phyloP scores from a whole-genome alignment of 2,888 invertebrate species.

The Eupithecia subumbrata region DNA sequence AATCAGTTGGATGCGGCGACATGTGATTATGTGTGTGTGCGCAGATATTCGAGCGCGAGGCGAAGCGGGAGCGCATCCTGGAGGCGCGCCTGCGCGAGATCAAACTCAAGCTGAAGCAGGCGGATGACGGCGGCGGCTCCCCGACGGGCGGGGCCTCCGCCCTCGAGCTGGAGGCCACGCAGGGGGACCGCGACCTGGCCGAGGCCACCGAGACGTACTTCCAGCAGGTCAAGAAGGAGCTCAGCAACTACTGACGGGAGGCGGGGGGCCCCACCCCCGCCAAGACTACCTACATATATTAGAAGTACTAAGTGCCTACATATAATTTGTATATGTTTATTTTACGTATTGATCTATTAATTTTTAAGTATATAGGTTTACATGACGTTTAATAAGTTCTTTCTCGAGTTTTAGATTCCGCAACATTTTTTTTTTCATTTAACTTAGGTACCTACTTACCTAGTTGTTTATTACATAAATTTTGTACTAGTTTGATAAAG shows the following conservation, averaged over 20 bases:
- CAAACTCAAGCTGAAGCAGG: slow-evolving; percentile 74
- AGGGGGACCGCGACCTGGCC: slow-evolving; percentile 64
- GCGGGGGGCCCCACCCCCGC: too few species aligned
- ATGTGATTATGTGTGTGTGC: neutral
- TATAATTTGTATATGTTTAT: neutral
- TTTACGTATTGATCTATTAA: neutral
- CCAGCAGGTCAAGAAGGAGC: slow-evolving; percentile 57
- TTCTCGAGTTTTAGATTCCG: neutral
- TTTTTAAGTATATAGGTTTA: neutral
- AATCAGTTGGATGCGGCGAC: too few species aligned
- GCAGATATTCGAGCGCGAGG: slow-evolving; percentile 94
- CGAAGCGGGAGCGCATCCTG: slow-evolving; percentile 93
- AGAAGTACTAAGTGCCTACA: neutral
- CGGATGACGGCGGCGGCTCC: slow-evolving; percentile 55
- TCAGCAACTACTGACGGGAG: slow-evolving; percentile 13
- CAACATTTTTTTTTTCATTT: neutral
- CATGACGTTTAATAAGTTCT: neutral
- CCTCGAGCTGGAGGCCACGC: slow-evolving; percentile 50
- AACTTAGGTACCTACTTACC: neutral
- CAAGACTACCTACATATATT: too few species aligned
- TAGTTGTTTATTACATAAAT: neutral
- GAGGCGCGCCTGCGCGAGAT: slow-evolving; percentile 94
- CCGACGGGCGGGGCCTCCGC: slow-evolving; percentile 44
- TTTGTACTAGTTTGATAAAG: neutral
- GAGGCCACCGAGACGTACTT: slow-evolving; percentile 60